A percentile compares a stretch with the other conserved stretches of the same genome.
These are phyloP conservation scores for Blomia tropicalis DNA, from an alignment of 2,888 invertebrate species.

Conservation along the genomic window DNA sequence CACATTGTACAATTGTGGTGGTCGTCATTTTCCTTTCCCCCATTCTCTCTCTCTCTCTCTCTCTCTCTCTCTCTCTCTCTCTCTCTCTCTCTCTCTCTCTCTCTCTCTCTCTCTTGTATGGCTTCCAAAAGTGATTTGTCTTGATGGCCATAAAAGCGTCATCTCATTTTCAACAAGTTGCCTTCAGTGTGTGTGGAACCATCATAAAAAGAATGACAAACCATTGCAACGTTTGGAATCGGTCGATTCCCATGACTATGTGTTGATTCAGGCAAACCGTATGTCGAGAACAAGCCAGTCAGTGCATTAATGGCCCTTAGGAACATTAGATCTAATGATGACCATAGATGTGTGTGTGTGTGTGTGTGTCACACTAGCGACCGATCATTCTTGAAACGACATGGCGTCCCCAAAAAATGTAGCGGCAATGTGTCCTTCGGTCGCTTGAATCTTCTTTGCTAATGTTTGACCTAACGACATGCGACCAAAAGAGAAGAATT, in stretches of 20 bases:
- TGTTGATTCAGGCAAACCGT: background rate
- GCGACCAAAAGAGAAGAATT: background rate
- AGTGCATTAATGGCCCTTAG: constrained; percentile 11
- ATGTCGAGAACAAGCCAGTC: background rate
- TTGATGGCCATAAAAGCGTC: constrained; percentile 12
- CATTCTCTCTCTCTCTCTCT: too few relatives aligned
- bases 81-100: background rate
- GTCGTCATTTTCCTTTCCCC: background rate
- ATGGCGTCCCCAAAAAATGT: too few relatives aligned
- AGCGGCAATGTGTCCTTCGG: too few relatives aligned
- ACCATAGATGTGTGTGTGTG: background rate
- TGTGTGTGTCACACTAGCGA: background rate
- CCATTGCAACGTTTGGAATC: background rate
- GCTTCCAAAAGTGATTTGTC: constrained; percentile 13
- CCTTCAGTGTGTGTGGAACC: too few relatives aligned
- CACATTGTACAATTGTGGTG: background rate
- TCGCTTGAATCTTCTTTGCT: background rate
- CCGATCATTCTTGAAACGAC: too few relatives aligned
- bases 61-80: too few relatives aligned
- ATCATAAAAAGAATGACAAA: background rate
- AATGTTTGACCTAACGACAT: constrained; percentile 12
- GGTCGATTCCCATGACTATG: constrained; percentile 11
- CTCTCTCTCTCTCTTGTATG: too few relatives aligned
- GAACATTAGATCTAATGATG: constrained; percentile 11
- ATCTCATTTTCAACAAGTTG: constrained; percentile 7